Evolutionary conservation across 2,797 vertebrate genomes (phyloP).

Genomic region (Atherinosoma microstoma): DNA sequence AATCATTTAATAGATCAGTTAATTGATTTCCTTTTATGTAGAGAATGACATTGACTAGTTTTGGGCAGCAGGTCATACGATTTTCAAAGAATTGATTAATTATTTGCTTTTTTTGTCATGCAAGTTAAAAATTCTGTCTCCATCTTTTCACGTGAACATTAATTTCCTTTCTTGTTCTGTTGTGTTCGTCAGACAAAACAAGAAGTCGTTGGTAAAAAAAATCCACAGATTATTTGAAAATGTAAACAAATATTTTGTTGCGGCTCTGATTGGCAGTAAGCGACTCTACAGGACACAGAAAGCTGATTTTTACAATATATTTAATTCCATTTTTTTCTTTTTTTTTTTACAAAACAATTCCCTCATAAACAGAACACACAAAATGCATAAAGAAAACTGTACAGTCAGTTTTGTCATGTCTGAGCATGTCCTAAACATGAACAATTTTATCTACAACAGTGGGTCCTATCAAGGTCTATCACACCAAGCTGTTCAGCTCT

Average conservation of each 20-base stretch:
- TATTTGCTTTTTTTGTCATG: no score
- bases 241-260: no score
- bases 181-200: no score
- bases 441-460: constrained; percentile 84
- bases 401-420: constrained; percentile 79
- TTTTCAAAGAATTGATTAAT: no score
- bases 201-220: no score
- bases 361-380: constrained; percentile 85
- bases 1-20: background rate
- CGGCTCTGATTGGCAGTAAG: background rate
- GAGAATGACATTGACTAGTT: no score
- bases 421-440: constrained; percentile 81
- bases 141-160: no score
- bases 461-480: constrained; percentile 77
- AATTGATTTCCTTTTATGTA: no score
- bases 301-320: constrained; percentile 75
- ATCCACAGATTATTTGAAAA: no score
- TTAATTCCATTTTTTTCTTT: constrained; percentile 79
- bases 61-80: no score
- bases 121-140: no score
- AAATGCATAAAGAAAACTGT: constrained; percentile 85
- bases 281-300: constrained; percentile 12
- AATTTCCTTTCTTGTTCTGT: no score
- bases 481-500: constrained; percentile 72
- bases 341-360: constrained; percentile 83